These are phyloP conservation scores for Catagonus wagneri DNA, from an alignment of 2,113 vertebrate genomes.

Conservation along the genomic window DNA sequence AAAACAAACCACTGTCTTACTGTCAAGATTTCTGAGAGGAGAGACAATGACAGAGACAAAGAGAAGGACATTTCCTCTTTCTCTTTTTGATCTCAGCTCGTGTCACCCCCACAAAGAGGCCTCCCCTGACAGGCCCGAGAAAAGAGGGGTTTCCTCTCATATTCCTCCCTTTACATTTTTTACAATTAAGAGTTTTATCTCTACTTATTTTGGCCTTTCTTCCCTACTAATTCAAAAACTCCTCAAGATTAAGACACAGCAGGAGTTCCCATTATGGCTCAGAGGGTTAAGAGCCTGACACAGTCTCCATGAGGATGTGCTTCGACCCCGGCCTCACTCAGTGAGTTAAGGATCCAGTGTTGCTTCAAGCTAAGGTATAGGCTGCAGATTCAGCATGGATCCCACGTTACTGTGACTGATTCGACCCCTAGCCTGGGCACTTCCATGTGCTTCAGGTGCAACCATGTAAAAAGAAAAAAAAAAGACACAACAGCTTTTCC, in stretches of 20 bases:
- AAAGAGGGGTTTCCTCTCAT: background rate
- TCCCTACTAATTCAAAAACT: slow-evolving; percentile 12
- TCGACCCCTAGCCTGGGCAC: too few species aligned
- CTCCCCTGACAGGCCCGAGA: background rate
- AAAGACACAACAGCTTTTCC: background rate
- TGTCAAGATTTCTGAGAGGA: background rate
- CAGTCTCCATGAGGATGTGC: too few species aligned
- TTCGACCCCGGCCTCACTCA: too few species aligned
- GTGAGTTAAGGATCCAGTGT: too few species aligned
- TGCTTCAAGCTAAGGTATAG: too few species aligned
- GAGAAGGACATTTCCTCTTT: background rate
- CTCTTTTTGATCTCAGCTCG: background rate
- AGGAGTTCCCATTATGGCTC: too few species aligned
- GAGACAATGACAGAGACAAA: background rate
- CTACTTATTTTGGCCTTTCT: background rate
- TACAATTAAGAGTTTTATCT: background rate
- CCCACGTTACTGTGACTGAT: too few species aligned
- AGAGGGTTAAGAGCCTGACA: too few species aligned
- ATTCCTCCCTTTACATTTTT: background rate
- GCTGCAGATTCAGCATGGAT: too few species aligned
- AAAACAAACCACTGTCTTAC: background rate
- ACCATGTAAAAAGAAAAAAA: too few species aligned
- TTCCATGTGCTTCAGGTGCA: too few species aligned
- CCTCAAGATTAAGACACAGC: background rate
- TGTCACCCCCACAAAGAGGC: background rate